Conservation (phyloP, 1,140 invertebrate species). For the Drosophila orena region DNA sequence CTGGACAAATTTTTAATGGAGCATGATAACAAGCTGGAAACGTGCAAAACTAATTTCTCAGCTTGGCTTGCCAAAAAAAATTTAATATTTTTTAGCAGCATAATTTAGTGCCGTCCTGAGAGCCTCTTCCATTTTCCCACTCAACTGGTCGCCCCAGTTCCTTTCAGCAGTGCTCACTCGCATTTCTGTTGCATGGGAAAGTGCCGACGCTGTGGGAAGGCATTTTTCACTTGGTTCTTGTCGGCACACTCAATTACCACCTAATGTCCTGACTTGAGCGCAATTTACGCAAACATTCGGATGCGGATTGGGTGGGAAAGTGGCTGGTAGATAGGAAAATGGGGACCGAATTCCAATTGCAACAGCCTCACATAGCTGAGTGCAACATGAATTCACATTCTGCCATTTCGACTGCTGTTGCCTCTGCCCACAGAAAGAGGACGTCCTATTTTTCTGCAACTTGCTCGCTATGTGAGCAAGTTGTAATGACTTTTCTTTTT, state of each 20-base stretch:
- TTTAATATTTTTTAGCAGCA: constrained; percentile 18
- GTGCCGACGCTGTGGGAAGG: constrained; percentile 10
- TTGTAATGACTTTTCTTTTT: constrained; percentile 66
- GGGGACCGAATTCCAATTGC: constrained; percentile 17
- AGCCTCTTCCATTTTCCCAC: neutral
- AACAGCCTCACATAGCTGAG: neutral
- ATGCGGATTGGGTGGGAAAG: constrained; percentile 2
- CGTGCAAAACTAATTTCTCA: constrained; percentile 22
- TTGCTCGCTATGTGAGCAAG: constrained; percentile 45
- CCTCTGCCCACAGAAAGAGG: constrained; percentile 16
- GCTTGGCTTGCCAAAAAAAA: constrained; percentile 43
- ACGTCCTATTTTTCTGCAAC: constrained; percentile 34
- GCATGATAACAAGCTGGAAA: neutral
- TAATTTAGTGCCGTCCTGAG: constrained; percentile 60
- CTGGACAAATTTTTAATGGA: neutral
- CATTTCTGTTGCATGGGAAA: constrained; percentile 20
- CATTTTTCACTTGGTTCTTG: constrained; percentile 57
- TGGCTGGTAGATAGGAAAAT: constrained; percentile 2
- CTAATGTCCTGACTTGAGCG: constrained; percentile 74
- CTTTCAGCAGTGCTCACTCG: constrained; percentile 12
- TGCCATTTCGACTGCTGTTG: constrained; percentile 30
- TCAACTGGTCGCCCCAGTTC: too few species aligned
- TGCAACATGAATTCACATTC: constrained; percentile 49
- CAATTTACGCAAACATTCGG: constrained; percentile 73
- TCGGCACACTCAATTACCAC: constrained; percentile 71